phyloP scores from a whole-genome alignment of 2,888 invertebrate genomes.

The Malthinus seriepunctatus region DNA sequence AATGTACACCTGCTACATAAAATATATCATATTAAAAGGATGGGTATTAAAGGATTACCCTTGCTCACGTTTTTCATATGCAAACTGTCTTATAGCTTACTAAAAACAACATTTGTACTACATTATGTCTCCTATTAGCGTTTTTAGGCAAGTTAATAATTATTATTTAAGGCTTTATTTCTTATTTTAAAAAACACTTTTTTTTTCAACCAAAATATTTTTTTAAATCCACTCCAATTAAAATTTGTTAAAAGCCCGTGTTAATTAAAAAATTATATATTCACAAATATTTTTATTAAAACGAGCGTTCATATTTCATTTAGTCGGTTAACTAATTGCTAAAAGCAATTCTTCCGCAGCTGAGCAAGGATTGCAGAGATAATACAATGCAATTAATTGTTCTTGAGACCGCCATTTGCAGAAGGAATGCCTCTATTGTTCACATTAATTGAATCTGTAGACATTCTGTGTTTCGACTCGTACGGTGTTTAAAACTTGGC shows the following conservation, averaged over 20 bases:
- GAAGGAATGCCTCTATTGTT: conserved; percentile 49
- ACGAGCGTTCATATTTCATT: conserved; percentile 10
- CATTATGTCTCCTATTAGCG: no score
- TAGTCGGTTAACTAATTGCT: conserved; percentile 19
- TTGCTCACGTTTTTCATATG: no score
- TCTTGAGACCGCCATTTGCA: conserved; percentile 48
- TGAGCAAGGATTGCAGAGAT: conserved; percentile 27
- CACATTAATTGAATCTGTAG: conserved; percentile 47
- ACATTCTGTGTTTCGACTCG: conserved; percentile 25
- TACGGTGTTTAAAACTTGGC: conserved; percentile 20
- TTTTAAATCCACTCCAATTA: no score
- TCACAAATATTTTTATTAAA: no score
- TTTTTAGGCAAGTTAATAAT: no score
- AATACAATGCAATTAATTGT: conserved; percentile 40
- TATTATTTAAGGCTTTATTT: no score
- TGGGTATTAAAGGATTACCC: conserved; percentile 18
- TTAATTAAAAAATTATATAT: no score
- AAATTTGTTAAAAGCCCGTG: no score
- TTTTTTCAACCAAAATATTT: no score
- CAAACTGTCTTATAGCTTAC: no score
- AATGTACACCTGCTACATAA: conserved; percentile 25
- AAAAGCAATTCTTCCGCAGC: conserved; percentile 20
- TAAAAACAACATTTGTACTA: no score
- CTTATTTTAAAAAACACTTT: no score
- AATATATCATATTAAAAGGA: conserved; percentile 26